A percentile compares a stretch with the other conserved stretches of the same genome.
These are phyloP conservation scores for Vultur gryphus DNA, from an alignment of 2,797 vertebrate species.

Conservation along the genomic window DNA sequence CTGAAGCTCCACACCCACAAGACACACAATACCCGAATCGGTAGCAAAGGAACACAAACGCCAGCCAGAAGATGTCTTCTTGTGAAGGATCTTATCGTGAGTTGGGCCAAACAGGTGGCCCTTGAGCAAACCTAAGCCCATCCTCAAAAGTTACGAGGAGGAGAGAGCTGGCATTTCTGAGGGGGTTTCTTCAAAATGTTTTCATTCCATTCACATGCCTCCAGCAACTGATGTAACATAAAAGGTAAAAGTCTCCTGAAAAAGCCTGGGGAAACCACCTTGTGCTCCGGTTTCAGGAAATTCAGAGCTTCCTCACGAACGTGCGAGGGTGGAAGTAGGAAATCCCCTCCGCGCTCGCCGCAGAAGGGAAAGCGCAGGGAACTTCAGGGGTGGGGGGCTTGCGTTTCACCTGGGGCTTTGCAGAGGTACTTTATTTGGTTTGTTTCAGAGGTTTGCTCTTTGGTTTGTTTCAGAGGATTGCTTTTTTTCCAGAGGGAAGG, in stretches of 20 bases:
- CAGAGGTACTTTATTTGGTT: rapidly evolving
- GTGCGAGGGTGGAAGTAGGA: neutral
- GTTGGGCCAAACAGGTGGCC: neutral
- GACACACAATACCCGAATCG: rapidly evolving
- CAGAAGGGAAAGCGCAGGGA: neutral
- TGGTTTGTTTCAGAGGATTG: neutral
- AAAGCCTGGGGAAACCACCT: slow-evolving; percentile 22
- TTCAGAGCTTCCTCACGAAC: neutral
- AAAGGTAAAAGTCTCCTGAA: neutral
- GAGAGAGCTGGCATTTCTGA: neutral
- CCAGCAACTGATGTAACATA: neutral
- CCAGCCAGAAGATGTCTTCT: neutral
- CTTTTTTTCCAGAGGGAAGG: neutral
- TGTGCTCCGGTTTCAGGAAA: neutral
- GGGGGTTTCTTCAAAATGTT: neutral
- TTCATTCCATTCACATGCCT: neutral
- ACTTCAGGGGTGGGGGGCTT: neutral
- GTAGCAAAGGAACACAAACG: neutral
- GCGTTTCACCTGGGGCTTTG: neutral
- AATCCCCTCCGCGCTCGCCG: neutral
- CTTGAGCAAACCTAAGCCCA: neutral
- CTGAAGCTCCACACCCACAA: neutral
- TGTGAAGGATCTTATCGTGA: rapidly evolving
- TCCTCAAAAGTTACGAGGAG: neutral
- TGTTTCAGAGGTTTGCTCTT: neutral